phyloP scores from a whole-genome alignment of 2,113 vertebrate genomes.

The Caranx melampygus region DNA sequence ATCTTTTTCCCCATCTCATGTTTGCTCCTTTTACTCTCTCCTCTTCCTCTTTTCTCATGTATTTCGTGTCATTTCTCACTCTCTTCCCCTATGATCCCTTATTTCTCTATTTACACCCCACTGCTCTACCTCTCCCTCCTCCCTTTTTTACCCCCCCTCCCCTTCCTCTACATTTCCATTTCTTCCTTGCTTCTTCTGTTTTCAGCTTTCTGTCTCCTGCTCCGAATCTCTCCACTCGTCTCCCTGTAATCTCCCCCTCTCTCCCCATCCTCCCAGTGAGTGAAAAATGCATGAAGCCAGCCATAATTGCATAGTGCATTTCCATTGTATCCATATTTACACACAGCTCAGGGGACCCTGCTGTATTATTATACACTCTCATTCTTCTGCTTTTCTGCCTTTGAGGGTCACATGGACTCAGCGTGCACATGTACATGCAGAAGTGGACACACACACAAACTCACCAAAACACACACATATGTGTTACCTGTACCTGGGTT shows the following conservation, averaged over 20 bases:
- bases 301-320: conserved; percentile 75
- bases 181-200: conserved; percentile 12
- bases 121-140: background rate
- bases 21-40: background rate
- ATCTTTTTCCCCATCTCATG: background rate
- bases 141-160: background rate
- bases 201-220: conserved; percentile 11
- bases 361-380: conserved; percentile 51
- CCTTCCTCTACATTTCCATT: background rate
- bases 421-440: conserved; percentile 39
- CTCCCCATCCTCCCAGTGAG: conserved; percentile 47
- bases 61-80: background rate
- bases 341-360: conserved; percentile 65
- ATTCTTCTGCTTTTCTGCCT: conserved; percentile 66
- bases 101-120: background rate
- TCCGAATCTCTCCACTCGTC: conserved; percentile 18
- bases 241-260: conserved; percentile 42
- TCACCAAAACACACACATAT: background rate
- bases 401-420: conserved; percentile 51
- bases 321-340: conserved; percentile 82
- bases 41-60: background rate
- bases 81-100: background rate
- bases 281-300: conserved; percentile 78
- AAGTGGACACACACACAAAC: conserved; percentile 10
- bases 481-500: background rate